Conservation (phyloP, 2,888 invertebrate genomes). For the Pachycephus smyrnensis region DNA sequence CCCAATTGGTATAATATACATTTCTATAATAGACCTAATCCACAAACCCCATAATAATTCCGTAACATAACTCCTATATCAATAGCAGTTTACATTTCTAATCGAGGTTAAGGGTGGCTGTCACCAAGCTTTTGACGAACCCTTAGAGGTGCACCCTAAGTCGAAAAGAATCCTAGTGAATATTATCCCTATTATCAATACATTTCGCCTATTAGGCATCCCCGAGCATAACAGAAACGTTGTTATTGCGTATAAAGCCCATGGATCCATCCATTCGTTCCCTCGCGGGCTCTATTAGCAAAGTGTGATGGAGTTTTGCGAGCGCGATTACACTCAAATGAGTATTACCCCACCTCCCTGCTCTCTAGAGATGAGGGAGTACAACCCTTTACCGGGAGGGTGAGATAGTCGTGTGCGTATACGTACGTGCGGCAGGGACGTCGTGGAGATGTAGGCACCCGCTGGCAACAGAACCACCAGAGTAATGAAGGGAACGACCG, state of each 20-base stretch:
- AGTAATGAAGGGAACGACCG: not conserved
- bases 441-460: constrained; percentile 14
- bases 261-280: constrained; percentile 51
- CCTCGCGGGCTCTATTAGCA: constrained; percentile 65
- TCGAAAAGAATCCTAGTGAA: not conserved
- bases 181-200: constrained; percentile 39
- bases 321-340: constrained; percentile 68
- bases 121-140: not conserved
- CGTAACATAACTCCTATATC: not conserved
- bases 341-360: constrained; percentile 52
- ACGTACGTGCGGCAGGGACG: constrained; percentile 13
- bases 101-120: not conserved
- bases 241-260: constrained; percentile 46
- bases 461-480: constrained; percentile 6
- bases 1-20: not conserved
- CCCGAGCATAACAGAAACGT: constrained; percentile 2
- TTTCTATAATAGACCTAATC: not conserved
- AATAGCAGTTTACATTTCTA: not conserved
- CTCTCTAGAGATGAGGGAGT: constrained; percentile 28
- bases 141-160: not conserved
- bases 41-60: not conserved
- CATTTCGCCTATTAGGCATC: constrained; percentile 44
- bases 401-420: not conserved
- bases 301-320: constrained; percentile 68
- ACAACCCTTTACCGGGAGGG: constrained; percentile 24